Base-by-base conservation (phyloP, 2,888 invertebrate genomes). In the Clunio marinus region DNA sequence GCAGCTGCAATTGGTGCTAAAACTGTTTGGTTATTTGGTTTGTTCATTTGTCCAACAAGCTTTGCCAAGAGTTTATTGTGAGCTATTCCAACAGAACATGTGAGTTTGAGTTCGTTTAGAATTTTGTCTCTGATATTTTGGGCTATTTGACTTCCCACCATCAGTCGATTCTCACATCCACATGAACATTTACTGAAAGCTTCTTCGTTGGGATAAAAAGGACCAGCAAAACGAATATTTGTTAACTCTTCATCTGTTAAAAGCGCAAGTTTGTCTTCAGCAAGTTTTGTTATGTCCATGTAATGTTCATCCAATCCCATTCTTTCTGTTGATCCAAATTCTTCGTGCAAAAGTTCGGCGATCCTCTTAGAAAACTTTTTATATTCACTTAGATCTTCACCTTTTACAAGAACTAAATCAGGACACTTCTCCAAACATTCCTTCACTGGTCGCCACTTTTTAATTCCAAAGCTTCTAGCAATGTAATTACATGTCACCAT, bases 231-330 rank as follows among this genome's bases (percentile, higher is more conserved):
- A n/a, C n/a, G n/a, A 37, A 70, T 71, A 27, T 32, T 41, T 17
- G 58, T 71, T 35, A 57, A 13, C 70, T 59, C 37, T 46, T 37
- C 20, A 35, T 41, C 22, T 70, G 60, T 77, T n/a, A 41, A n/a
- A n/a, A 41, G 10, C n/a, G n/a, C n/a, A n/a, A n/a, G n/a, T n/a
- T n/a, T n/a, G n/a, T 82, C 80, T 71, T 81, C 80, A 57, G 89
- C 84, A 74, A 88, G 75, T 69, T 84, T 82, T 71, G 89, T 87
- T 71, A 92, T 86, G 80, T 93, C 93, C 73, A 93, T 81, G 77
- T 83, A 93, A 76, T 91, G 91, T 76, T 93, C 93, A 78, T 93
- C 93, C 75, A 93, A 83, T n/a, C 93, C 92, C 68, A 93, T 81
- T 74, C 90, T 85, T 77, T 93, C 93, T 0, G 92, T 89, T 62